Percentiles rank a stretch among this genome's conserved stretches.
Conservation (phyloP, 2,113 vertebrate species). For the Pedionomus torquatus region DNA sequence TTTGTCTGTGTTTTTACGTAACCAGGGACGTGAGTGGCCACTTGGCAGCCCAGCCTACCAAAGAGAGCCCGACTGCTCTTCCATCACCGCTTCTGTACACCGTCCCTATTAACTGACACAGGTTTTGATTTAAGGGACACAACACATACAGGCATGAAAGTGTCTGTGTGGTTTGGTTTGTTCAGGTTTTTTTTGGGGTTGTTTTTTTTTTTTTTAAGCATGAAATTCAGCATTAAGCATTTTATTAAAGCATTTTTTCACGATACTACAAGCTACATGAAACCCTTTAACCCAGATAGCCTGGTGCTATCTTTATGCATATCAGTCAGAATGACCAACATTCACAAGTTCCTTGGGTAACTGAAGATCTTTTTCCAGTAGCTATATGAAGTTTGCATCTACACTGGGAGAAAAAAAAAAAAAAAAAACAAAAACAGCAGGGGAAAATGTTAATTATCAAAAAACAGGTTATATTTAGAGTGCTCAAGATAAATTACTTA, state of each 20-base stretch:
- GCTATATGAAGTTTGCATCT: neutral
- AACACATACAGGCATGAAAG: rapidly evolving
- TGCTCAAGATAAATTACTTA: neutral
- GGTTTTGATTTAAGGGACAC: neutral
- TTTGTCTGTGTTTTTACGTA: rapidly evolving
- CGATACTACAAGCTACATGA: neutral
- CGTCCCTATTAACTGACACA: neutral
- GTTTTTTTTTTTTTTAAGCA: neutral
- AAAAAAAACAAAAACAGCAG: neutral
- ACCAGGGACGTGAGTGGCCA: neutral
- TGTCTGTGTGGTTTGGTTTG: no score
- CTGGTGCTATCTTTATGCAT: rapidly evolving
- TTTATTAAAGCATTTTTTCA: neutral
- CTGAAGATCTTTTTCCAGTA: neutral
- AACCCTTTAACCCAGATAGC: neutral
- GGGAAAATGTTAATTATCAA: neutral
- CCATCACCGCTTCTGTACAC: neutral
- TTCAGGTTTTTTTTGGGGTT: neutral
- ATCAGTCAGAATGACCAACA: neutral
- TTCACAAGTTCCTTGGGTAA: neutral
- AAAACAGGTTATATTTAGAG: neutral
- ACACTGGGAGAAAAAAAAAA: neutral
- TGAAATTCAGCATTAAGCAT: no score
- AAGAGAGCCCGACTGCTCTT: neutral
- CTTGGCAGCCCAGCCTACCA: neutral